These are phyloP conservation scores for Telenomus remus DNA, from an alignment of 1,140 invertebrate genomes.

Conservation along the genomic window DNA sequence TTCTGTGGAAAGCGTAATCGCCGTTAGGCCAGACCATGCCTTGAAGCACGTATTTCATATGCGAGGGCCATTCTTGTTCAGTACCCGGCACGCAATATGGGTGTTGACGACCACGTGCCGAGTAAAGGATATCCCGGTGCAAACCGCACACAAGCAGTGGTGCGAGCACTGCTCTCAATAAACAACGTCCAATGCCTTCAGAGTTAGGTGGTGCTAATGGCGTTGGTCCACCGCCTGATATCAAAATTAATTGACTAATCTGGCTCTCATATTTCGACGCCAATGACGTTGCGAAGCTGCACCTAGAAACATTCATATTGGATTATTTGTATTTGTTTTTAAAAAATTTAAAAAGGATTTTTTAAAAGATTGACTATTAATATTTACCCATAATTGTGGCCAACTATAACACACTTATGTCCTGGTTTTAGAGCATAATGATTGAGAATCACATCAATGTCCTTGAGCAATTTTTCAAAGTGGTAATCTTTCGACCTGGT, in stretches of 20 bases:
- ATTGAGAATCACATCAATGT: constrained; percentile 80
- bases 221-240: constrained; percentile 84
- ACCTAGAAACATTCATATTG: constrained; percentile 74
- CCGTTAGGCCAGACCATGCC: constrained; percentile 84
- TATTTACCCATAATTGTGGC: constrained; percentile 73
- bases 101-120: constrained; percentile 77
- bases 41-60: constrained; percentile 78
- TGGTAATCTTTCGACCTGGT: constrained; percentile 78
- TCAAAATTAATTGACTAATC: constrained; percentile 81
- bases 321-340: no score
- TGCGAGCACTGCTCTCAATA: constrained; percentile 72
- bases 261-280: constrained; percentile 78
- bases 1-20: constrained; percentile 82
- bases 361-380: no score
- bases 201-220: constrained; percentile 79
- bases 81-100: constrained; percentile 75
- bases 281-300: constrained; percentile 82
- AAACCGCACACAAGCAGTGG: constrained; percentile 77
- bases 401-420: constrained; percentile 71
- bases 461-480: constrained; percentile 80
- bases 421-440: constrained; percentile 74
- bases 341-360: no score
- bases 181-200: constrained; percentile 75
- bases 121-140: constrained; percentile 75
- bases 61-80: constrained; percentile 75